Base-by-base conservation (phyloP, 2,113 vertebrate species). In the Erythrocercus mccallii region DNA sequence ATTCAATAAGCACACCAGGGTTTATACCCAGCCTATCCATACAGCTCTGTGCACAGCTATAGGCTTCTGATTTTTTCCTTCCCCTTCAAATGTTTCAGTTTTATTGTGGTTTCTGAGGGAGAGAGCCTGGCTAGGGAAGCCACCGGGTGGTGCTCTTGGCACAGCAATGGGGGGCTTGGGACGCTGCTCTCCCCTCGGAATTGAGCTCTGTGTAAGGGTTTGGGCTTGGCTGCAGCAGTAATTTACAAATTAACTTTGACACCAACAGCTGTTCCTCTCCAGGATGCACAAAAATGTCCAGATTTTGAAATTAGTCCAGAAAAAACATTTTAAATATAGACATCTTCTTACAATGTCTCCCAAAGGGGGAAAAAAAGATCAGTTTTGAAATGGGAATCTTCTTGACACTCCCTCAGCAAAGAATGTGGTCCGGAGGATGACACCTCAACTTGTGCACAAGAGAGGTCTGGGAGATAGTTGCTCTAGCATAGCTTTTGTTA, bases 81-180 rank as follows among this genome's bases (percentile, higher is more conserved):
- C 14, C 3, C 6, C 12, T 92, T 58, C 38, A 38, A 58, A 4
- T 27, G 15, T 66, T 66, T 37, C 12, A 2, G 11, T 10, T 65
- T 60, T 35, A 15, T 19, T 2, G 1, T 0, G 0, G 14, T 62
- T 82, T 65, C 28, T 15, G 24, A 30, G 27, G 42, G 35, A 62
- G 25, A 21, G 31, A 4, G 57, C 2, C 0, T 12, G 24, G n/a
- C 35, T 1, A 0, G 8, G 27, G 2, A 74, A 7, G 57, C 95
- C 96, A 92, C 88, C 9, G 30, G 95, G 77, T 90, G 96, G 96
- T 84, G 94, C 93, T 96, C 93, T 97, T 57, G 60, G 93, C 69
- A 40, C 25, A 81, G 81, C 25, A 86, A 96, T 86, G 20, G 4
- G 15, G 11, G 8, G 2, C 13, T 15, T 7, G 7, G 12, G 47